Evolutionary conservation across 2,113 vertebrate species (phyloP), one percentile per base, ranked within the genome.

Genomic region (Corythoichthys haematopterus): DNA sequence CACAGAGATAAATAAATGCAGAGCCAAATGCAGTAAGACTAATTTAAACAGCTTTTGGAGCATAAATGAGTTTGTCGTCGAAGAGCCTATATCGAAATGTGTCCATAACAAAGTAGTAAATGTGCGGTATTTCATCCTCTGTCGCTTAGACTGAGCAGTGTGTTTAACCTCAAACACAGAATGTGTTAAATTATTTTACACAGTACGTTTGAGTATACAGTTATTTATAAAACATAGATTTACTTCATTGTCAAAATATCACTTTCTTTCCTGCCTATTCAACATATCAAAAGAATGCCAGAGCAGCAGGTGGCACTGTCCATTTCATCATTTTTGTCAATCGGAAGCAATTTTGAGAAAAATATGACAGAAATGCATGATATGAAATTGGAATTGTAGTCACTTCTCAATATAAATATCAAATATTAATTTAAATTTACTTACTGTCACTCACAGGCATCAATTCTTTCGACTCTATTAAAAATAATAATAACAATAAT

Each of bases 1-100:
- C 75, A 65, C 46, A 72, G 79, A 85, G 82, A 88, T 87, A 91
- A 91, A 91, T 84, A 85, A 67, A 51, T 63, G 45, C 68, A 82
- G 88, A 86, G 89, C 88, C 37, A 33, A 75, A 75, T 67, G 84
- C 88, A 86, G 88, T 46, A 2, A 75, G 70, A 69, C 65, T 75
- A 43, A 81, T 86, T 88, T 84, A 69, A 76, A 76, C 70, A 58
- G 71, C 75, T 62, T 81, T 81, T 78, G 55, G 64, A 83, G 69
- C 13, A 15, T 36, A 83, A 78, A 82, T 83, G 78, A 83, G 43
- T 72, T 80, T 64, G 57, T 37, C 37, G 69, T 59, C 62, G 70
- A 74, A 76, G 46, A 77, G 68, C 38, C 16, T 38, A 55, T 36
- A 43, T 46, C 46, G 45, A 76, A 65, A 61, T 40, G 16, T 53